These are phyloP conservation scores for Apamea monoglypha DNA, from an alignment of 2,888 invertebrate genomes.

Conservation along the genomic window DNA sequence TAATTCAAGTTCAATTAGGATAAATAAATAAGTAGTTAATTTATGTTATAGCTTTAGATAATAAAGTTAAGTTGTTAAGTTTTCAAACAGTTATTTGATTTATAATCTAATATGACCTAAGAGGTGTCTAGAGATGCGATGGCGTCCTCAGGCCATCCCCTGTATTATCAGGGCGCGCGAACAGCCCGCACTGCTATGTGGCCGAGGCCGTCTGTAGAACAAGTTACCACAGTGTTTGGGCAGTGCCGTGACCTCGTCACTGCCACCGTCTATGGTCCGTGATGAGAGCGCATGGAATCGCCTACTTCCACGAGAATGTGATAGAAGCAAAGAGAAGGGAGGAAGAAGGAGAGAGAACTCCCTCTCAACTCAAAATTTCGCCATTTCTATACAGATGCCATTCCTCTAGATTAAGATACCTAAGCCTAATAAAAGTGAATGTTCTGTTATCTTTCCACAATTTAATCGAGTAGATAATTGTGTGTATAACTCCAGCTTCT, in stretches of 20 bases:
- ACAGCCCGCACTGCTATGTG: background rate
- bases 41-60: slow-evolving; percentile 46
- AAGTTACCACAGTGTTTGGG: background rate
- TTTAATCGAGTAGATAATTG: slow-evolving; percentile 8
- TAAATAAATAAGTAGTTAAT: slow-evolving; percentile 54
- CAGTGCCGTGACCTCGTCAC: background rate
- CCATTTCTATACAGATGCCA: background rate
- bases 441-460: slow-evolving; percentile 9
- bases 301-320: background rate
- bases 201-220: background rate
- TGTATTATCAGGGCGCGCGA: background rate
- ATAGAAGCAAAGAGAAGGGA: background rate
- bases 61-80: slow-evolving; percentile 52
- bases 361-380: background rate
- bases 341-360: background rate
- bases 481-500: too few species aligned
- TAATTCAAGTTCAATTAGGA: slow-evolving; percentile 33
- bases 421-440: slow-evolving; percentile 17
- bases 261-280: background rate
- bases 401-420: background rate
- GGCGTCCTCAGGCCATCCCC: background rate
- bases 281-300: background rate
- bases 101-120: too few species aligned
- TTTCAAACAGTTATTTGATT: slow-evolving; percentile 17
- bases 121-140: too few species aligned